Evolutionary conservation across 2,888 invertebrate species (phyloP).

Genomic region (Octodonta nipae): DNA sequence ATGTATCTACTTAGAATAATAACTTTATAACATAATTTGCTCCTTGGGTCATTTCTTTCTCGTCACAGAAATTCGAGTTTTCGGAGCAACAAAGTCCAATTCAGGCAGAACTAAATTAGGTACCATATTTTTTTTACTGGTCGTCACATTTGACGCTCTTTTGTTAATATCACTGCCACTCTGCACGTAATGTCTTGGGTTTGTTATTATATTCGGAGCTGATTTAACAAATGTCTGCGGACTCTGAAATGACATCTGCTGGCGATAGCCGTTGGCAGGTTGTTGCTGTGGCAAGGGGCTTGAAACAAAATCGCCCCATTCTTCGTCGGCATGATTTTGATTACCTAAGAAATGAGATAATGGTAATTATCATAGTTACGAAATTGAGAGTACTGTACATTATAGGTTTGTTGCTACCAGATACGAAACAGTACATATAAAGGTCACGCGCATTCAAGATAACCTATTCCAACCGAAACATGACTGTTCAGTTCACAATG

Average conservation of each 20-base stretch:
- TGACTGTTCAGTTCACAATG: too few species aligned
- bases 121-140: slow-evolving; percentile 17
- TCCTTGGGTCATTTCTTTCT: slow-evolving; percentile 34
- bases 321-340: too few species aligned
- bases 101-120: slow-evolving; percentile 42
- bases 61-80: slow-evolving; percentile 27
- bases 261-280: slow-evolving; percentile 9
- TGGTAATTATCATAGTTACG: too few species aligned
- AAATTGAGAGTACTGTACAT: too few species aligned
- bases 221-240: slow-evolving; percentile 5
- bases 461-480: too few species aligned
- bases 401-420: too few species aligned
- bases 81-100: slow-evolving; percentile 41
- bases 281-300: slow-evolving; percentile 28
- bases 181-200: slow-evolving; percentile 22
- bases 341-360: too few species aligned
- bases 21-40: slow-evolving; percentile 30
- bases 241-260: too few species aligned
- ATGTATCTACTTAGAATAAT: too few species aligned
- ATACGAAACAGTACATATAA: too few species aligned
- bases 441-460: too few species aligned
- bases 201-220: slow-evolving; percentile 27
- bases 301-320: slow-evolving; percentile 46
- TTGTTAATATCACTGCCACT: slow-evolving; percentile 2
- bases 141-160: slow-evolving; percentile 4